Base-by-base conservation (phyloP, 2,113 vertebrate species). In the Perognathus longimembris region DNA sequence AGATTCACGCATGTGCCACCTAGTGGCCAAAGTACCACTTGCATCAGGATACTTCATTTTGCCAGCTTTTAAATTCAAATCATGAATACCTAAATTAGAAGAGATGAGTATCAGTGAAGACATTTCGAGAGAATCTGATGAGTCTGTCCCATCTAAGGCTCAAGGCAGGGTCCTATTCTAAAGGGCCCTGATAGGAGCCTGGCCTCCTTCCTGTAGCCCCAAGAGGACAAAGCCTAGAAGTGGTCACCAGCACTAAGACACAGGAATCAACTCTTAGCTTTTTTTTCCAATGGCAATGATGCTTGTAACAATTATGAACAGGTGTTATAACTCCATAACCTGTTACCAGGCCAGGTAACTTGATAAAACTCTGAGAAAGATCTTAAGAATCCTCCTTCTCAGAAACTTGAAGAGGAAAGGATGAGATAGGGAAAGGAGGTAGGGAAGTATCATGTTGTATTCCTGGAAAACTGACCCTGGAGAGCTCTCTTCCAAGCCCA, bases 1-100 rank as follows among this genome's bases (percentile, higher is more conserved):
- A 64, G 45, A 83, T 91, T 86, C 28, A 61, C 94, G 82, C 34
- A 89, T 59, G 1, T 12, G 91, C 97, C 97, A 97, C 93, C 97
- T 97, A 81, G 95, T 20, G 95, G 97, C 84, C 36, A 94, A 95
- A 96, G 66, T 7, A 32, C 0, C 22, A 82, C 30, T 61, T 74
- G 66, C 85, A 91, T 71, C 26, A 3, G 24, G 4, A 40, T 2
- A 11, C 18, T 74, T 80, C 5, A 30, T 0, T 7, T 24, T 0
- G 12, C 3, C 15, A 54, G 71, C 2, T 24, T 91, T 89, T 70
- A 15, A 93, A 82, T 14, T 54, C 50, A 54, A 92, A 24, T 59
- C 9, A 82, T 30, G 3, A 59, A 61, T 76, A 79, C 50, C 50
- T 86, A 57, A 59, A 54, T 45, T 42, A 38, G 69, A 6, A 12